Evolutionary conservation across 2,113 vertebrate species (phyloP).

Genomic region (Chrysemys picta): DNA sequence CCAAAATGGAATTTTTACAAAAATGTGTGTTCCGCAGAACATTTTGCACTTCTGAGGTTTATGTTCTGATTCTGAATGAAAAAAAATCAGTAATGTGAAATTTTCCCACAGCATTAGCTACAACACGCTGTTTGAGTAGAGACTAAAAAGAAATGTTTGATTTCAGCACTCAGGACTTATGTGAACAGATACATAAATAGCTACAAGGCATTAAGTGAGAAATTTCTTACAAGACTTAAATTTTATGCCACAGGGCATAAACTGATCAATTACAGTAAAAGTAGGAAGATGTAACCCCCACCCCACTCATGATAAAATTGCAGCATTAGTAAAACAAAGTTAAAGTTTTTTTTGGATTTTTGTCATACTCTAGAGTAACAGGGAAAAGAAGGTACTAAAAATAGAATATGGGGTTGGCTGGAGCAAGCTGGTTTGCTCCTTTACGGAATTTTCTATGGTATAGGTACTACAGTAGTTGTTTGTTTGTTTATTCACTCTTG

Average conservation of each 20-base stretch:
- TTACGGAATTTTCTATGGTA: not conserved
- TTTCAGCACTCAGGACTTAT: not conserved
- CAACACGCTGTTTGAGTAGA: not conserved
- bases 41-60: not conserved
- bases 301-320: slow-evolving; percentile 11
- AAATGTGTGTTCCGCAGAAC: not conserved
- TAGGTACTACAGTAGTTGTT: not conserved
- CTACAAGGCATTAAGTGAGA: not conserved
- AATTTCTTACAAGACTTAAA: slow-evolving; percentile 9
- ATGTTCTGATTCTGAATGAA: not conserved
- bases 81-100: not conserved
- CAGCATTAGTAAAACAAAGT: not conserved
- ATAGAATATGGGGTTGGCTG: not conserved
- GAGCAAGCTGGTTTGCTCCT: not conserved
- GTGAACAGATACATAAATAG: not conserved
- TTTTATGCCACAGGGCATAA: not conserved
- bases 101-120: not conserved
- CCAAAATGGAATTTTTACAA: not conserved
- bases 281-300: not conserved
- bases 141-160: not conserved
- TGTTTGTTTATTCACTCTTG: not conserved
- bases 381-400: not conserved
- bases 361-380: slow-evolving; percentile 18
- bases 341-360: not conserved
- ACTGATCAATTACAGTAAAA: not conserved